These are phyloP conservation scores for Galaxea fascicularis DNA, from an alignment of 92 coral and sea anemone species.

Conservation along the genomic window DNA sequence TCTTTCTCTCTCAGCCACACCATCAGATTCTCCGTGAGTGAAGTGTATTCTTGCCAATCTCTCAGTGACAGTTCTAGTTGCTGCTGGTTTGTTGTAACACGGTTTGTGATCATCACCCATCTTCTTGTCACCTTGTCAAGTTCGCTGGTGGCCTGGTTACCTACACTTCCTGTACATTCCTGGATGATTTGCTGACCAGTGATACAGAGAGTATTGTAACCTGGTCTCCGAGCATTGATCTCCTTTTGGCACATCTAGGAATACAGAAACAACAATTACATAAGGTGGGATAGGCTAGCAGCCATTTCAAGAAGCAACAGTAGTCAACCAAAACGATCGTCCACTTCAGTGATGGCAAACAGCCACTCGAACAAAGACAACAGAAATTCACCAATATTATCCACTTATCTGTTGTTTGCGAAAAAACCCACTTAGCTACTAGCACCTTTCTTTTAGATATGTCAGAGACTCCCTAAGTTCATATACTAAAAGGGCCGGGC, in stretches of 20 bases:
- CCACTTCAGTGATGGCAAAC: too few species aligned
- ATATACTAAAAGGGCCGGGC: too few species aligned
- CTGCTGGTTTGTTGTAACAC: slow-evolving; percentile 88
- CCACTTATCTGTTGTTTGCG: too few species aligned
- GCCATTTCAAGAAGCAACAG: too few species aligned
- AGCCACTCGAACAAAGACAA: too few species aligned
- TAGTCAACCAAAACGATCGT: too few species aligned
- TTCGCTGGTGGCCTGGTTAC: slow-evolving; percentile 71
- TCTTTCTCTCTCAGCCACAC: slow-evolving; percentile 96
- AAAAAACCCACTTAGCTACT: too few species aligned
- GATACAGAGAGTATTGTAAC: slow-evolving; percentile 72
- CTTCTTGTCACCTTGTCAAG: slow-evolving; percentile 72
- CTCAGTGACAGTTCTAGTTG: slow-evolving; percentile 87
- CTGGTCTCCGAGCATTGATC: slow-evolving; percentile 70
- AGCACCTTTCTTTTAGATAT: too few species aligned
- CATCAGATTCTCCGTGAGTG: slow-evolving; percentile 94
- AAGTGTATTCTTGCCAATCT: slow-evolving; percentile 98
- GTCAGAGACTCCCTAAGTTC: too few species aligned
- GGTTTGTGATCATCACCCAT: slow-evolving; percentile 84
- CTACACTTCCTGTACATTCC: slow-evolving; percentile 70
- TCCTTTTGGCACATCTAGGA: slow-evolving; percentile 91
- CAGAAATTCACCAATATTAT: too few species aligned
- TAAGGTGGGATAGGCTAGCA: too few species aligned
- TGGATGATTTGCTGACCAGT: slow-evolving; percentile 74
- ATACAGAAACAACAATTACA: background rate